These are phyloP conservation scores for Maylandia zebra DNA, from an alignment of 2,113 vertebrate genomes.

Conservation along the genomic window DNA sequence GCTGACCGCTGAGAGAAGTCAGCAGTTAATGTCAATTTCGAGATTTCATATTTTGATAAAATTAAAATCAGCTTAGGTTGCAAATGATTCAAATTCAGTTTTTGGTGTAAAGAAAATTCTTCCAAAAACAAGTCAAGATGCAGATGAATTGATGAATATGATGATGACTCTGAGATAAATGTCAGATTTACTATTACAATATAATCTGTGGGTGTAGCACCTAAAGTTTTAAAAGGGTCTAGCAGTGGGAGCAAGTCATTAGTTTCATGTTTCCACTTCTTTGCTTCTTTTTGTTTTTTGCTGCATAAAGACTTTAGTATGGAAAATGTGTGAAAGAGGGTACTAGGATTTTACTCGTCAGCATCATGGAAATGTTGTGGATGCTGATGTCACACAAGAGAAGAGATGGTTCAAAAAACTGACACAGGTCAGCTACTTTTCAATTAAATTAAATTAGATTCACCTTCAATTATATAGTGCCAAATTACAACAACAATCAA, in stretches of 20 bases:
- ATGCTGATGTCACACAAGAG: background rate
- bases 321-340: background rate
- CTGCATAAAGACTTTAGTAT: background rate
- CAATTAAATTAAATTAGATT: background rate
- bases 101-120: background rate
- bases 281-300: background rate
- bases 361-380: background rate
- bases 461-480: background rate
- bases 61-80: background rate
- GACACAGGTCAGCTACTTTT: background rate
- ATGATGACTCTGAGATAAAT: background rate
- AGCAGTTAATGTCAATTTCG: background rate
- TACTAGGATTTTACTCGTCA: background rate
- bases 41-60: background rate
- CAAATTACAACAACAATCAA: background rate
- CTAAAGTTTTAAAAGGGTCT: background rate
- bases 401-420: background rate
- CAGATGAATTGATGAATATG: background rate
- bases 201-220: background rate
- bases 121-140: background rate
- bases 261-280: background rate
- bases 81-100: background rate
- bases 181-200: background rate
- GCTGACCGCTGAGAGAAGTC: background rate
- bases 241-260: background rate